A percentile compares a stretch with the other conserved stretches of the same genome.
Evolutionary conservation across 30 jellyfish, hydroid and myxozoan genomes (phyloP).

Genomic region (Mastigias papua): DNA sequence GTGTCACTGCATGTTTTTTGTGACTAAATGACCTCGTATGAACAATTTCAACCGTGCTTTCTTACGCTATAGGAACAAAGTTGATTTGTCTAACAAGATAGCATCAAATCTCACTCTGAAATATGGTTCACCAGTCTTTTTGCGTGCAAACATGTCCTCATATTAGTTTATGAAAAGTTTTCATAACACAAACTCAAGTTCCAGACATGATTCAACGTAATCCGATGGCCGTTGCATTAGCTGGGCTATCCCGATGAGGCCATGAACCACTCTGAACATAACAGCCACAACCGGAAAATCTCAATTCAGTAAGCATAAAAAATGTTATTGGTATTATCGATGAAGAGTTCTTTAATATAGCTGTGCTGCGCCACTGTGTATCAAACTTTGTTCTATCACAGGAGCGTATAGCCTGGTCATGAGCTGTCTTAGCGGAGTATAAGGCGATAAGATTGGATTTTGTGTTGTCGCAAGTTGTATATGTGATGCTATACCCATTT

Average conservation of each 20-base stretch:
- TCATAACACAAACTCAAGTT: too few relatives aligned
- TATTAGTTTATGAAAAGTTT: too few relatives aligned
- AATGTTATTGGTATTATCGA: constrained; percentile 13
- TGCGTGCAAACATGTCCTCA: too few relatives aligned
- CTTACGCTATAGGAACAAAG: too few relatives aligned
- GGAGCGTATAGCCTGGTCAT: background rate
- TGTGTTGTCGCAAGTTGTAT: constrained; percentile 17
- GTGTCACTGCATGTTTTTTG: too few relatives aligned
- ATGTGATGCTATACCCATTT: background rate
- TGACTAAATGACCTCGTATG: too few relatives aligned
- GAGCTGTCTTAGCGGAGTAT: constrained; percentile 21
- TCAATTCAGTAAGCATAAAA: constrained; percentile 55
- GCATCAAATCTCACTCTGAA: too few relatives aligned
- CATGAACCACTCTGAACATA: constrained; percentile 61
- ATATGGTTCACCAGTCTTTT: too few relatives aligned
- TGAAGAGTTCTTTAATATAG: background rate
- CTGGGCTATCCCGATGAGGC: constrained; percentile 4
- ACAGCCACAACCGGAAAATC: constrained; percentile 73
- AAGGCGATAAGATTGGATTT: constrained; percentile 17
- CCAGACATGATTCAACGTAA: too few relatives aligned
- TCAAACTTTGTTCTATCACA: constrained; percentile 48
- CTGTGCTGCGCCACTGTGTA: constrained; percentile 48
- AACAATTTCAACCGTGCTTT: too few relatives aligned
- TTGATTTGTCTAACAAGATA: too few relatives aligned
- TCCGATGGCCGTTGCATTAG: constrained; percentile 20